Conservation (phyloP, 2,888 invertebrate species). For the Digitonthophagus gazella region DNA sequence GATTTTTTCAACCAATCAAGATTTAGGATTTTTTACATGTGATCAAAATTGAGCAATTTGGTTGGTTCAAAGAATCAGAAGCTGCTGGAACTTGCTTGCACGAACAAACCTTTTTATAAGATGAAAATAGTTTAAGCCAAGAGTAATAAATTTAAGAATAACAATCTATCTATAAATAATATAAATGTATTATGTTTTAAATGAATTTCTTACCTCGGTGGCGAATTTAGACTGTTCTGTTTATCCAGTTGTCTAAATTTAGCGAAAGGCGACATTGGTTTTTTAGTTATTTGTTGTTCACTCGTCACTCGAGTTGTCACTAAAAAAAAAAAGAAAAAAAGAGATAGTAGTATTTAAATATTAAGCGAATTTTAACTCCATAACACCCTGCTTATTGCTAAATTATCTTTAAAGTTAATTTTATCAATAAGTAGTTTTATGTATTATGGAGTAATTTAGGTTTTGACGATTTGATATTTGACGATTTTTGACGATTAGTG, state of each 20-base stretch:
- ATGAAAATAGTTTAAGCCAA: not conserved
- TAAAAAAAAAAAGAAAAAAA: slow-evolving; percentile 26
- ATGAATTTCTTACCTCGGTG: slow-evolving; percentile 71
- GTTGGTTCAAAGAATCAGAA: too few relatives aligned
- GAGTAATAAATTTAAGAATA: not conserved
- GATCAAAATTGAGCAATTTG: too few relatives aligned
- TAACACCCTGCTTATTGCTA: not conserved
- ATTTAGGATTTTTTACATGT: too few relatives aligned
- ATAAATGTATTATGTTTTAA: not conserved
- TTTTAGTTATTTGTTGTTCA: slow-evolving; percentile 53
- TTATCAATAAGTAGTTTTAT: too few relatives aligned
- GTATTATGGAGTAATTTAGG: too few relatives aligned
- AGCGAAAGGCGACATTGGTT: slow-evolving; percentile 82
- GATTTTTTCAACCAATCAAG: too few relatives aligned
- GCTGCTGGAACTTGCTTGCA: too few relatives aligned
- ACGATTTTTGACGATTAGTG: too few relatives aligned
- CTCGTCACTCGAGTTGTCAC: slow-evolving; percentile 42
- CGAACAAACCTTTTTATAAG: not conserved
- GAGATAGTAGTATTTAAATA: not conserved
- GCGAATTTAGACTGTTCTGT: slow-evolving; percentile 71
- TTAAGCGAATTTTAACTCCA: not conserved
- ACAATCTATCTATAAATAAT: too few relatives aligned
- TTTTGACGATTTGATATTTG: too few relatives aligned
- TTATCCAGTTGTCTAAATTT: slow-evolving; percentile 90
- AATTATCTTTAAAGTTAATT: not conserved